phyloP scores from a whole-genome alignment of 2,797 vertebrate genomes.

The Esox masquinongy region DNA sequence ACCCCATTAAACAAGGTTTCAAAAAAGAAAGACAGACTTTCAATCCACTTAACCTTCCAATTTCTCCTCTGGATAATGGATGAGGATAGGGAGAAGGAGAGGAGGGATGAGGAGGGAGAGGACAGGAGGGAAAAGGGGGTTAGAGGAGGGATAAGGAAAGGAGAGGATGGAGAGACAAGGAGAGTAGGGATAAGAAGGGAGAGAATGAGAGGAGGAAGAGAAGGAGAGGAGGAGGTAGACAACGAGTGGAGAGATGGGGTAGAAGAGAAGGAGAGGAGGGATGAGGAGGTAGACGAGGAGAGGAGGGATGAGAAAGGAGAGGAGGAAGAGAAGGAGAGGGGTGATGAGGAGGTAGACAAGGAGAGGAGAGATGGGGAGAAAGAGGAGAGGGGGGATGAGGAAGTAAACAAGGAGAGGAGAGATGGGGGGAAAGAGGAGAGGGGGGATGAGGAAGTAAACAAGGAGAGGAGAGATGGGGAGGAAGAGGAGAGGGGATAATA shows the following conservation, averaged over 20 bases:
- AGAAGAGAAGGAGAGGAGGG: not conserved
- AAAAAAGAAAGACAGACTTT: constrained; percentile 65
- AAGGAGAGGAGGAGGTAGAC: too few species aligned
- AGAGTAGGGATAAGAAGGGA: constrained; percentile 24
- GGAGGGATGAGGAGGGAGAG: constrained; percentile 18
- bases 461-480: too few species aligned
- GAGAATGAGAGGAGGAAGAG: not conserved
- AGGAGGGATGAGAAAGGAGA: constrained; percentile 1
- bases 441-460: too few species aligned
- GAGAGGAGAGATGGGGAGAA: constrained; percentile 11
- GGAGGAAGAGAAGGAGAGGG: constrained; percentile 16
- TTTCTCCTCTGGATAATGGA: constrained; percentile 55
- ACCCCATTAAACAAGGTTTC: constrained; percentile 32
- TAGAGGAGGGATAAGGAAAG: not conserved
- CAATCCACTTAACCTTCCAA: constrained; percentile 72
- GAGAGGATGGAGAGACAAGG: constrained; percentile 37
- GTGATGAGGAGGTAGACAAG: not conserved
- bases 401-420: too few species aligned
- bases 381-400: too few species aligned
- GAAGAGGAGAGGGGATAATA: too few species aligned
- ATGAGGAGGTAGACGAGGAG: too few species aligned
- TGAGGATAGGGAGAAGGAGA: constrained; percentile 31
- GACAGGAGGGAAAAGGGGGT: not conserved
- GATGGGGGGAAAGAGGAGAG: too few species aligned
- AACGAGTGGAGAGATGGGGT: too few species aligned